Evolutionary conservation across 2,113 vertebrate genomes (phyloP), one percentile per base, ranked within the genome.

Genomic region (Etia nguti): DNA sequence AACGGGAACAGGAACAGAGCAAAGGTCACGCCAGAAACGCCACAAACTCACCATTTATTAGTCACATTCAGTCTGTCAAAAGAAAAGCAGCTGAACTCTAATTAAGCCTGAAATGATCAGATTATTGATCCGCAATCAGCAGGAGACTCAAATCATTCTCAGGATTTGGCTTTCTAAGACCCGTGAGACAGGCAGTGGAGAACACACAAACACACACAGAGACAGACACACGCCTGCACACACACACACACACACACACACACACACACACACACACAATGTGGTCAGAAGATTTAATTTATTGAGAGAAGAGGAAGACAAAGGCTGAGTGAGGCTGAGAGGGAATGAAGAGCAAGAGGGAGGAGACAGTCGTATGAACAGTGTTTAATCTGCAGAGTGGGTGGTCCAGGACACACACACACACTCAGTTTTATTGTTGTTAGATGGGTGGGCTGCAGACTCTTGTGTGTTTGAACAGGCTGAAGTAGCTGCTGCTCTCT

Each of bases 381-480:
- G 77, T 68, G 75, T 80, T 80, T 80, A 62, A 80, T 86, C 77
- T 86, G 84, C 84, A 55, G 79, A 34, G 84, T 80, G 77, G 84
- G 84, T 80, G 84, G 84, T 86, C 84, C 12, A 38, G 12, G 13
- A 26, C 68, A 73, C 62, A 31, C 24, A 77, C 73, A 24, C 54
- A 59, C 22, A 43, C 79, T 0, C 6, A 6, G 22, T 26, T 31
- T 59, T 29, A 59, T 50, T 79, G 31, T 79, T 79, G 73, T 79
- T 34, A 79, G 73, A 79, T 55, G 29, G 59, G 46, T 62, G 81
- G 80, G 80, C 50, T 38, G 75, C 29, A n/a, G 48, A 34, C 29
- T 79, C 46, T 54, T 41, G 56, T 48, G 20, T 62, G 59, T 50
- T 65, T 65, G 46, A 82, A 82, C 38, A 81, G 65, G 38, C 65